Evolutionary conservation across 2,888 invertebrate genomes (phyloP).

Genomic region (Stratiomys singularior): DNA sequence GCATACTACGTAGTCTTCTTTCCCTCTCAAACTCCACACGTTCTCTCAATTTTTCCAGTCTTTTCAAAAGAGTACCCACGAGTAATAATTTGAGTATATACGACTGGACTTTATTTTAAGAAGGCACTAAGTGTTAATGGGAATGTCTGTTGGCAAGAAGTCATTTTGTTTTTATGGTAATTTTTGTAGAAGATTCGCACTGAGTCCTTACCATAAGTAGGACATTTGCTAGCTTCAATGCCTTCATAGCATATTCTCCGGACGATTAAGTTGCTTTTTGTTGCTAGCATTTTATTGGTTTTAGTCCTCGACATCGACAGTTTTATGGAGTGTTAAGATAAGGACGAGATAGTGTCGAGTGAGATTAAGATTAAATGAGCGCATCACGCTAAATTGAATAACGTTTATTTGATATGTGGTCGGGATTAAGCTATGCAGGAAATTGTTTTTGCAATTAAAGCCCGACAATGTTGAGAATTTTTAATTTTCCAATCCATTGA

Average conservation of each 20-base stretch:
- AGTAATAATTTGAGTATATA: constrained; percentile 35
- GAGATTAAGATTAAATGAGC: too few relatives aligned
- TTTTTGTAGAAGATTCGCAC: constrained; percentile 23
- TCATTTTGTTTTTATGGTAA: constrained; percentile 42
- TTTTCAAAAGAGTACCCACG: background rate
- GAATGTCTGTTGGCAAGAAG: constrained; percentile 30
- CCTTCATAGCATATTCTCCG: constrained; percentile 16
- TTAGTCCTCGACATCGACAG: constrained; percentile 10
- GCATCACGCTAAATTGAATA: too few relatives aligned
- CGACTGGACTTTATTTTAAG: constrained; percentile 41
- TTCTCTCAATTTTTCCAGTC: too few relatives aligned
- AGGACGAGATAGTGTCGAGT: background rate
- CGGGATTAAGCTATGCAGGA: too few relatives aligned
- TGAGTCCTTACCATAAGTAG: background rate
- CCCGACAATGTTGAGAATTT: too few relatives aligned
- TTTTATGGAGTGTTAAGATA: constrained; percentile 43
- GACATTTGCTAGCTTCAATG: background rate
- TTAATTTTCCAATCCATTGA: too few relatives aligned
- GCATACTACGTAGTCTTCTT: too few relatives aligned
- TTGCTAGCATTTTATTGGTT: constrained; percentile 25
- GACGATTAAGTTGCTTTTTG: constrained; percentile 29
- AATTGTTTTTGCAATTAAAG: too few relatives aligned
- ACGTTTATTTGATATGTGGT: background rate
- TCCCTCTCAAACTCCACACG: too few relatives aligned
- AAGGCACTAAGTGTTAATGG: constrained; percentile 42